Percentiles rank a stretch among this genome's conserved stretches.
Conservation (phyloP, 2,797 vertebrate species). For the Nyctibius grandis region DNA sequence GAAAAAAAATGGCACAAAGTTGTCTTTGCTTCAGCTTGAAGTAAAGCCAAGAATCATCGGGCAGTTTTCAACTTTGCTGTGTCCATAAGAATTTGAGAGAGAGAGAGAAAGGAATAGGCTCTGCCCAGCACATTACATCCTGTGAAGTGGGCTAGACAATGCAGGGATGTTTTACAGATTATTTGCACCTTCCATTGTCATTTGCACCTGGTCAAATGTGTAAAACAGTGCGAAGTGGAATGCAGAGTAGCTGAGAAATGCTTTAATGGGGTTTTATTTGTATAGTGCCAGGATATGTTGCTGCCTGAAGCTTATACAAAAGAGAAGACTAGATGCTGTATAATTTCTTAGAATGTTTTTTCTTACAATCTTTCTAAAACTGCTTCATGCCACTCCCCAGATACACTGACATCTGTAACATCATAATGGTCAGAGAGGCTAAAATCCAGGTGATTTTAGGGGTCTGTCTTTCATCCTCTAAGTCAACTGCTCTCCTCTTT, state of each 20-base stretch:
- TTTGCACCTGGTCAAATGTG: not conserved
- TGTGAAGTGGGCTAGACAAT: not conserved
- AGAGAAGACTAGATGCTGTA: not conserved
- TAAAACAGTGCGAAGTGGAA: not conserved
- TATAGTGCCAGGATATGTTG: not conserved
- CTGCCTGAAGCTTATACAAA: not conserved
- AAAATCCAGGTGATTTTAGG: not conserved
- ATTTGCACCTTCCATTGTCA: not conserved
- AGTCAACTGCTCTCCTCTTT: not conserved
- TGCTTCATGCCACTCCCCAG: not conserved
- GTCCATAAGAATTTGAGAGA: not conserved
- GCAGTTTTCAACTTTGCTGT: slow-evolving; percentile 9
- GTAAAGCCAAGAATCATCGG: slow-evolving; percentile 31
- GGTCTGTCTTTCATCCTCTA: not conserved
- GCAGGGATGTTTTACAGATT: not conserved
- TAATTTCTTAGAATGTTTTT: not conserved
- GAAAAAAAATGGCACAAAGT: slow-evolving; percentile 7
- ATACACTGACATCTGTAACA: not conserved
- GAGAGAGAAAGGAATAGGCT: not conserved
- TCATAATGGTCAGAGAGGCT: not conserved
- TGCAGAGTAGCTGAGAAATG: not conserved
- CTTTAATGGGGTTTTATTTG: not conserved
- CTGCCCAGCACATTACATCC: not conserved
- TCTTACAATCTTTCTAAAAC: not conserved
- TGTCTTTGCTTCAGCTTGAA: not conserved